Evolutionary conservation across 2,888 invertebrate genomes (phyloP).

Genomic region (Metalampra italica): DNA sequence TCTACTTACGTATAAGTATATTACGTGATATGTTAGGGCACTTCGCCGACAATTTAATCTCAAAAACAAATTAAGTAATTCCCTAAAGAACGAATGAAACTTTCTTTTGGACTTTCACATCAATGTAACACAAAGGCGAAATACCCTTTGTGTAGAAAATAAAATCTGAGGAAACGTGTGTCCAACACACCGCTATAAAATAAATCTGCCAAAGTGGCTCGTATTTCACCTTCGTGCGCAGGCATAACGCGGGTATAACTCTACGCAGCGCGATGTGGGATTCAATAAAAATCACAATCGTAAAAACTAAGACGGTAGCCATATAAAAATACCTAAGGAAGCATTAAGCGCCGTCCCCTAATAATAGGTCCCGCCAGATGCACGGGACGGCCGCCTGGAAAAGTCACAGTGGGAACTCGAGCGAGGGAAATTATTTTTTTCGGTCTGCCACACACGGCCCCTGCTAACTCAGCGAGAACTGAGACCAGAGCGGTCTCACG

Average conservation of each 20-base stretch:
- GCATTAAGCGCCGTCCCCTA: conserved; percentile 75
- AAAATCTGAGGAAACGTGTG: conserved; percentile 44
- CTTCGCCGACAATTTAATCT: too few relatives aligned
- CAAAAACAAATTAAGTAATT: too few relatives aligned
- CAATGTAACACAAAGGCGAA: neutral
- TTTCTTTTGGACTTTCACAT: neutral
- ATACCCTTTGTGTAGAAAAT: conserved; percentile 25
- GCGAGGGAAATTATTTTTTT: conserved; percentile 76
- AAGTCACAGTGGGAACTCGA: conserved; percentile 74
- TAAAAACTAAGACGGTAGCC: conserved; percentile 72
- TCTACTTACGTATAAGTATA: too few relatives aligned
- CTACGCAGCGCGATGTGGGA: conserved; percentile 42
- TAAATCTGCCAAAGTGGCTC: conserved; percentile 68
- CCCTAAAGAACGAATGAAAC: too few relatives aligned
- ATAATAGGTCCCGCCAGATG: conserved; percentile 77
- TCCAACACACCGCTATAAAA: conserved; percentile 62
- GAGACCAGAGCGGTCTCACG: conserved; percentile 50
- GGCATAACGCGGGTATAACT: conserved; percentile 42
- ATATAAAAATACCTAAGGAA: conserved; percentile 76
- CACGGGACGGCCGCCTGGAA: conserved; percentile 74
- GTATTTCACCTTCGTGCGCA: conserved; percentile 70
- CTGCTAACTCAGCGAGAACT: conserved; percentile 70
- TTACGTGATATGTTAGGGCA: too few relatives aligned
- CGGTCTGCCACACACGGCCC: conserved; percentile 77
- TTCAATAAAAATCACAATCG: conserved; percentile 78